These are phyloP conservation scores for Datnioides undecimradiatus DNA, from an alignment of 2,113 vertebrate species.

Conservation along the genomic window DNA sequence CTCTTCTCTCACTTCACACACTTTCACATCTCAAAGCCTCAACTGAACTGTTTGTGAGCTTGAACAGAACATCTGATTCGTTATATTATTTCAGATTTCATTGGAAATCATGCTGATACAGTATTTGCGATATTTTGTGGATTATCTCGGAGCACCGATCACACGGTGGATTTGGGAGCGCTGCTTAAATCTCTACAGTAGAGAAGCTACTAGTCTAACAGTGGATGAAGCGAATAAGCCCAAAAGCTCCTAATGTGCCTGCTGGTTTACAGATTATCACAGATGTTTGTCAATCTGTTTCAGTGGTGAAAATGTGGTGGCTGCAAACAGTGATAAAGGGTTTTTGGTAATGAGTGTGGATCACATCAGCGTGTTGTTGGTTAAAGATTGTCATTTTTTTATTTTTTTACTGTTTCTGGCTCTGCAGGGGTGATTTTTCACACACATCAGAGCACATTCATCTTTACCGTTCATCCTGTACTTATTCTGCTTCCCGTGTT, in stretches of 20 bases:
- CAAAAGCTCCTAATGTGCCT: constrained; percentile 50
- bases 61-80: constrained; percentile 4
- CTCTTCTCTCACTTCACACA: not conserved
- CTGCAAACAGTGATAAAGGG: constrained; percentile 41
- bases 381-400: not conserved
- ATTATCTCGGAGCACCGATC: constrained; percentile 55
- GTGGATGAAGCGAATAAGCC: constrained; percentile 62
- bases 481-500: not conserved
- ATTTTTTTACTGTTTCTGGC: not conserved
- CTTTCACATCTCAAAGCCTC: not conserved
- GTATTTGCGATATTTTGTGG: constrained; percentile 50
- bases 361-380: not conserved
- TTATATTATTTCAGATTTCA: constrained; percentile 27
- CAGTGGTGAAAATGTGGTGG: constrained; percentile 1
- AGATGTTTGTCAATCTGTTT: constrained; percentile 57
- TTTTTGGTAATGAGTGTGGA: constrained; percentile 22
- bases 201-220: constrained; percentile 41
- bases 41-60: constrained; percentile 36
- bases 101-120: constrained; percentile 42
- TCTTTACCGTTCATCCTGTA: constrained; percentile 8
- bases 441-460: not conserved
- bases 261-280: constrained; percentile 59
- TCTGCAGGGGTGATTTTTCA: not conserved
- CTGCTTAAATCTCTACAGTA: constrained; percentile 29
- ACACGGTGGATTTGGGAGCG: constrained; percentile 57